A percentile compares a stretch with the other conserved stretches of the same genome.
Conservation (phyloP, 2,113 vertebrate species). For the Oceanites oceanicus region DNA sequence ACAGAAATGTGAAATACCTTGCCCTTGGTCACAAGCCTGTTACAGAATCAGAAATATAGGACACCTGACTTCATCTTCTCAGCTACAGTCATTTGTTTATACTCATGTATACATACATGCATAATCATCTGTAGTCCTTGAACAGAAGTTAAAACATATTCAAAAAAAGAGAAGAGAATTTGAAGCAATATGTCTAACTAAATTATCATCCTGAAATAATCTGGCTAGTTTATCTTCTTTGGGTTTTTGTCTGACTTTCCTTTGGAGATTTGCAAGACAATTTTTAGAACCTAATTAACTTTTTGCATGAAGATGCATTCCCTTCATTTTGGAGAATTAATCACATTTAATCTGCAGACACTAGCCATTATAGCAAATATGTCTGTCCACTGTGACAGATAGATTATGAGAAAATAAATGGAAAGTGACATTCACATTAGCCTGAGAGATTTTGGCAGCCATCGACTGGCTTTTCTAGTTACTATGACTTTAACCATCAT, state of each 20-base stretch:
- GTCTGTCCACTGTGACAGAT: slow-evolving; percentile 40
- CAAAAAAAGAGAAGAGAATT: background rate
- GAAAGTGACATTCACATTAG: slow-evolving; percentile 52
- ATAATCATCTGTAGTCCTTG: background rate
- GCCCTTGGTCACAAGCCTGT: background rate
- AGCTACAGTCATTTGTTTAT: background rate
- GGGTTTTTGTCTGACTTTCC: background rate
- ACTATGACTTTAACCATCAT: slow-evolving; percentile 12
- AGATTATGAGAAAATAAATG: slow-evolving; percentile 59
- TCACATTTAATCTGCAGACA: slow-evolving; percentile 49
- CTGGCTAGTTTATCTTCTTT: background rate
- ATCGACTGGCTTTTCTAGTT: slow-evolving; percentile 34
- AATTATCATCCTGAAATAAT: slow-evolving; percentile 1
- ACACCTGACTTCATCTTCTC: background rate
- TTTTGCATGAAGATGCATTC: slow-evolving; percentile 3
- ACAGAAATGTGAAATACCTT: background rate
- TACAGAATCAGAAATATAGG: background rate
- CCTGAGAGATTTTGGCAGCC: slow-evolving; percentile 31
- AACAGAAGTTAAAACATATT: background rate
- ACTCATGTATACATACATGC: background rate
- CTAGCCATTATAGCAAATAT: slow-evolving; percentile 29
- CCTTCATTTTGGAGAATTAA: slow-evolving; percentile 45
- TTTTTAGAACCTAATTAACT: slow-evolving; percentile 23
- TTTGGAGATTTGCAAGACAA: background rate
- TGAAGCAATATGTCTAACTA: background rate